Conservation (phyloP, 2,113 vertebrate species). For the Saimiri boliviensis region DNA sequence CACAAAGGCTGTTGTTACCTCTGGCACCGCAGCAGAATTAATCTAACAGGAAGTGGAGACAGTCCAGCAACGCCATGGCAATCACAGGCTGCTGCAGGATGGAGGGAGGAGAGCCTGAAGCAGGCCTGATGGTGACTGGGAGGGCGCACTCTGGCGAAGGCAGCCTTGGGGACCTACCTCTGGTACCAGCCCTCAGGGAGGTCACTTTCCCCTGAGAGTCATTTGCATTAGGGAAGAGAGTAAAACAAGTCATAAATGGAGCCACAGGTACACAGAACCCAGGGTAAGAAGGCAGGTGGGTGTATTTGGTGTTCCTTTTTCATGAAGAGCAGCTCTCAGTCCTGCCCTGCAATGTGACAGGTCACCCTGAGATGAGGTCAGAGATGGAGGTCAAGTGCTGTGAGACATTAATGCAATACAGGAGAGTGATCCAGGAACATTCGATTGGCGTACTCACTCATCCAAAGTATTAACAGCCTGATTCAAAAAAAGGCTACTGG, state of each 20-base stretch:
- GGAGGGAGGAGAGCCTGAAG: not conserved
- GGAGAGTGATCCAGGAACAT: not conserved
- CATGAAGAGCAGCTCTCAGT: not conserved
- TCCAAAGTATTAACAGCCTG: not conserved
- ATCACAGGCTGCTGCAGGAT: not conserved
- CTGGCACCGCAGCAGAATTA: not conserved
- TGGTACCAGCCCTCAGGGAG: not conserved
- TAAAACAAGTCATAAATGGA: not conserved
- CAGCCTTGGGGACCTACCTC: not conserved
- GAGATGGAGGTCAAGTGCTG: not conserved
- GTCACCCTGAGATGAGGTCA: not conserved
- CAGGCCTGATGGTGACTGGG: not conserved
- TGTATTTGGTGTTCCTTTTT: not conserved
- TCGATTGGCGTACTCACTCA: not conserved
- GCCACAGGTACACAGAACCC: too few relatives aligned
- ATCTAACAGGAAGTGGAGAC: not conserved
- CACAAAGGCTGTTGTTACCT: not conserved
- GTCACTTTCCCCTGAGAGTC: not conserved
- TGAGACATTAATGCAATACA: not conserved
- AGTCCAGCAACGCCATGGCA: conserved; percentile 23
- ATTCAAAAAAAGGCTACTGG: not conserved
- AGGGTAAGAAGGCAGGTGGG: not conserved
- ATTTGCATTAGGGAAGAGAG: not conserved
- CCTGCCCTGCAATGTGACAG: not conserved
- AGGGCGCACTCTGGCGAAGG: not conserved